Evolutionary conservation across 2,888 invertebrate species (phyloP).

Genomic region (Drosophila mulleri): DNA sequence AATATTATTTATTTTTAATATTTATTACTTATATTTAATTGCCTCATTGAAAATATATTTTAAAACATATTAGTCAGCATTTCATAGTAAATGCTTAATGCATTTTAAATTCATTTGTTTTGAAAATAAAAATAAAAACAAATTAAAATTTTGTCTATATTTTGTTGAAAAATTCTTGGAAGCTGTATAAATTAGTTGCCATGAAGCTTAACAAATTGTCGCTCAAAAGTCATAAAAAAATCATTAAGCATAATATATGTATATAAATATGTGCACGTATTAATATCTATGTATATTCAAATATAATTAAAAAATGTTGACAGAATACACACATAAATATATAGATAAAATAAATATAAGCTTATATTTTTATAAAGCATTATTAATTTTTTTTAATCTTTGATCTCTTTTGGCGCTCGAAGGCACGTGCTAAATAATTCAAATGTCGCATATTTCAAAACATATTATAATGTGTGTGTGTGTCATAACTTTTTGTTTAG

Average conservation of each 20-base stretch:
- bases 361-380: slow-evolving; percentile 14
- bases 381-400: slow-evolving; percentile 30
- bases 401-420: slow-evolving; percentile 22
- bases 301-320: slow-evolving; percentile 22
- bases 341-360: slow-evolving; percentile 3
- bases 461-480: slow-evolving; percentile 18
- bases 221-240: slow-evolving; percentile 6
- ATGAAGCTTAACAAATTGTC: neutral
- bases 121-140: neutral
- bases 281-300: neutral
- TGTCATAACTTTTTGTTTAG: slow-evolving; percentile 26
- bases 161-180: neutral
- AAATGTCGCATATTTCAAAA: slow-evolving; percentile 50
- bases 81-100: neutral
- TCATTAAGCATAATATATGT: neutral
- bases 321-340: slow-evolving; percentile 1
- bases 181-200: neutral
- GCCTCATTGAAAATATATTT: neutral
- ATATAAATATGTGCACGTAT: too few species aligned
- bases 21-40: too few species aligned
- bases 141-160: slow-evolving; percentile 4
- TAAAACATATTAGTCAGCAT: neutral
- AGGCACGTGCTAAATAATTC: slow-evolving; percentile 58
- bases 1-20: too few species aligned
- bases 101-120: neutral